These are phyloP conservation scores for Haplochromis vanheusdeni DNA, from an alignment of 2,113 vertebrate genomes.

Conservation along the genomic window DNA sequence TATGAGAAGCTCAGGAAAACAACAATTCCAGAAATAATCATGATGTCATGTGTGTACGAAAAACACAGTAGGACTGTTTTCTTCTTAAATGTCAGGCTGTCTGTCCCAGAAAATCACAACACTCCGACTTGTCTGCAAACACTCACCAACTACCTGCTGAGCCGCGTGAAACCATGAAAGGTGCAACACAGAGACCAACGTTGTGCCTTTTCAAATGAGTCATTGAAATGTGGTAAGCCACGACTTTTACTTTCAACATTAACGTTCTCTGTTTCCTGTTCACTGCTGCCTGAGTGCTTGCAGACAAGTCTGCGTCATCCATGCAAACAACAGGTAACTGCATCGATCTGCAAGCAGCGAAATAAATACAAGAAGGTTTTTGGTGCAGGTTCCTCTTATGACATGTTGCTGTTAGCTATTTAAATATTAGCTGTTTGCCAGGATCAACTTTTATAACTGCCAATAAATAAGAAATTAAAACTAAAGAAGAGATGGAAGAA, in stretches of 20 bases:
- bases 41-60: not conserved
- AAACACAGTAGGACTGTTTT: not conserved
- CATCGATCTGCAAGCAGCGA: not conserved
- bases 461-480: not conserved
- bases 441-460: not conserved
- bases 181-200: not conserved
- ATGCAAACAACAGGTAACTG: not conserved
- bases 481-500: not conserved
- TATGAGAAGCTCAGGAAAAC: not conserved
- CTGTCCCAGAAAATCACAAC: not conserved
- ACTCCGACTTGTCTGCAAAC: not conserved
- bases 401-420: not conserved
- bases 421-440: not conserved
- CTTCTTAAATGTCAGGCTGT: not conserved
- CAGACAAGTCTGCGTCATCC: not conserved
- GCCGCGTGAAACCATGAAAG: not conserved
- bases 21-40: not conserved
- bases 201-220: not conserved
- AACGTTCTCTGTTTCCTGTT: accelerated
- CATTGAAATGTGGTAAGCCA: accelerated
- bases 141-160: not conserved
- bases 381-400: not conserved
- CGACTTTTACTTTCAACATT: not conserved
- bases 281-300: not conserved
- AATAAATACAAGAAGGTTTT: not conserved